These are phyloP conservation scores for Heteropelma amictum DNA, from an alignment of 2,888 invertebrate species.

Conservation along the genomic window DNA sequence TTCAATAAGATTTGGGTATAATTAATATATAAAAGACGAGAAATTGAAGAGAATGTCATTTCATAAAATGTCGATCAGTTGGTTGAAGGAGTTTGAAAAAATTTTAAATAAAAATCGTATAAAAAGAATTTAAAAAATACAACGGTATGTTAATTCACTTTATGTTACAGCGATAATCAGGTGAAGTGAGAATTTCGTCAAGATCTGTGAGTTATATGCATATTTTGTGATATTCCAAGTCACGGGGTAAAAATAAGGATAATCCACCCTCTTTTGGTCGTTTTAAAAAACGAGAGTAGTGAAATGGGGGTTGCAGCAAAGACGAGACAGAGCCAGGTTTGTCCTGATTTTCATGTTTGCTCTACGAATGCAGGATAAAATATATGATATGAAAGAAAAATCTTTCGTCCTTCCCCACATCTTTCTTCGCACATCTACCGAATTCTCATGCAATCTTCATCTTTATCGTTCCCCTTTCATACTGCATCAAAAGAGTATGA, in stretches of 20 bases:
- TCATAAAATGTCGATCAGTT: no score
- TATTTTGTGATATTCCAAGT: no score
- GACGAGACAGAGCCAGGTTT: constrained; percentile 22
- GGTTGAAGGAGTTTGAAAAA: no score
- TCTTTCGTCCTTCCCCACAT: constrained; percentile 28
- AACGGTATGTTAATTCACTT: no score
- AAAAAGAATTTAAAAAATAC: no score
- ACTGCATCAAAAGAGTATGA: constrained; percentile 26
- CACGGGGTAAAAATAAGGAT: no score
- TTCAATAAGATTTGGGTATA: no score
- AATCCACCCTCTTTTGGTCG: constrained; percentile 64
- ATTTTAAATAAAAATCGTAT: no score
- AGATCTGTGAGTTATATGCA: not conserved
- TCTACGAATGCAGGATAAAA: constrained; percentile 67
- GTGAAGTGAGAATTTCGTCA: not conserved
- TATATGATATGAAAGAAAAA: constrained; percentile 8
- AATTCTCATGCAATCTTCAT: constrained; percentile 6
- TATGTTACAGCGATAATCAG: no score
- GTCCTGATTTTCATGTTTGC: constrained; percentile 71
- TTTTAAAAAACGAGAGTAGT: constrained; percentile 21
- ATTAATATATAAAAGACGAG: no score
- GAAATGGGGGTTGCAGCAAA: constrained; percentile 22
- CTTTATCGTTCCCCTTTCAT: constrained; percentile 23
- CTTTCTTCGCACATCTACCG: not conserved
- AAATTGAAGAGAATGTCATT: no score